Base-by-base conservation (phyloP, 2,888 invertebrate genomes). In the Lepidochrysops patricia region DNA sequence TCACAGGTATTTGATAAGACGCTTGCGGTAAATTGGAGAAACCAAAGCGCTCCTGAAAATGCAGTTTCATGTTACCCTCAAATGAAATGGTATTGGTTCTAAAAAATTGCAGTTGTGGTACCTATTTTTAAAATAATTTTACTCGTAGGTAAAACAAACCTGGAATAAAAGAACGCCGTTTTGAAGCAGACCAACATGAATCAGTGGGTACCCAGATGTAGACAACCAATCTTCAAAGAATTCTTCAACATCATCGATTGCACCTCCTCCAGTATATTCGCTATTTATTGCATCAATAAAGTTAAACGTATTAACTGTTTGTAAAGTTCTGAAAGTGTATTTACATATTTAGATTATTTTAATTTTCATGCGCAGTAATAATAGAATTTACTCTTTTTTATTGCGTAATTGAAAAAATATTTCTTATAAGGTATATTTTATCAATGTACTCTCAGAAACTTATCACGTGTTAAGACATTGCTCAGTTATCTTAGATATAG, bases 1-100 rank as follows among this genome's bases (percentile, higher is more conserved):
- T 89, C 27, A 92, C 73, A 0, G 92, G 92, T 26, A 92, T 73
- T 59, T 69, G 13, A 34, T 66, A 80, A 1, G 61, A 61, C 0
- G 65, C 29, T 12, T 67, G 66, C 2, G 64, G 34, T 12, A 70
- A 60, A 49, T 69, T 75, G 3, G 73, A 63, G 54, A 72, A 80
- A 2, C 74, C 65, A 50, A 83, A 82, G 2, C 76, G 74, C 67
- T 77, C 75, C 84, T 84, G 66, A 29, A 19, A 54, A 29, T 29
- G 9, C 9, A 29, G 9, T 9, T 29, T 29, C 29, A 6, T 29
- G 29, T 7, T 5, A 1, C 9, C 6, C 29, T 29, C 29, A 29
- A 7, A 29, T 9, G 9, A 29, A 29, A 29, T 4, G 7, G 7
- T 4, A 29, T 1, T 6, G 5, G n/a, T n/a, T n/a, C n/a, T n/a